phyloP scores from a whole-genome alignment of 2,797 vertebrate genomes.

The Thaleichthys pacificus region DNA sequence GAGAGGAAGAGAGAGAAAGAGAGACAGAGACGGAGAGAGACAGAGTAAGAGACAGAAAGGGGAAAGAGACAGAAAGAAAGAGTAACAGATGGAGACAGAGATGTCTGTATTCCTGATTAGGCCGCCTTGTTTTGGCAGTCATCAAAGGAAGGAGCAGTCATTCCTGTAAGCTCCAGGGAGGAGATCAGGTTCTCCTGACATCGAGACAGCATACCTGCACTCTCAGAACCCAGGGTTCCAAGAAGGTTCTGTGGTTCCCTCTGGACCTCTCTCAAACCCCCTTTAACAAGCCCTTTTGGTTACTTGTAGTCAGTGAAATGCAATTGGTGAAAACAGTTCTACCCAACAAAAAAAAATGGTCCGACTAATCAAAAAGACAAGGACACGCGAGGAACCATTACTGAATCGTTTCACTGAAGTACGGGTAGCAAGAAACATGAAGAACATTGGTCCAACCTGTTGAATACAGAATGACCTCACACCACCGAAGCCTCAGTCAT shows the following conservation, averaged over 20 bases:
- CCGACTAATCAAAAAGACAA: too few species aligned
- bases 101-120: background rate
- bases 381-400: background rate
- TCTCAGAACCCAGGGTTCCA: too few species aligned
- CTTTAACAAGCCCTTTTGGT: too few species aligned
- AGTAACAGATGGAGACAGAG: background rate
- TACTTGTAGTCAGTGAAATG: too few species aligned
- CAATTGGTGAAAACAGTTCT: too few species aligned
- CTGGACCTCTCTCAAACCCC: too few species aligned
- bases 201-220: background rate
- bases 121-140: background rate
- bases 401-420: background rate
- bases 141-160: background rate
- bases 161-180: background rate
- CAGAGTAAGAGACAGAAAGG: background rate
- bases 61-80: background rate
- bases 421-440: background rate
- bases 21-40: background rate
- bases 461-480: background rate
- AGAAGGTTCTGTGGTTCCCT: too few species aligned
- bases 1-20: background rate
- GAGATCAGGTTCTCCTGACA: background rate
- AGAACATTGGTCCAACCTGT: background rate
- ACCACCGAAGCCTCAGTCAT: background rate
- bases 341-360: too few species aligned